Conservation (phyloP, 1,140 invertebrate genomes). For the Carcinoscorpius rotundicauda region DNA sequence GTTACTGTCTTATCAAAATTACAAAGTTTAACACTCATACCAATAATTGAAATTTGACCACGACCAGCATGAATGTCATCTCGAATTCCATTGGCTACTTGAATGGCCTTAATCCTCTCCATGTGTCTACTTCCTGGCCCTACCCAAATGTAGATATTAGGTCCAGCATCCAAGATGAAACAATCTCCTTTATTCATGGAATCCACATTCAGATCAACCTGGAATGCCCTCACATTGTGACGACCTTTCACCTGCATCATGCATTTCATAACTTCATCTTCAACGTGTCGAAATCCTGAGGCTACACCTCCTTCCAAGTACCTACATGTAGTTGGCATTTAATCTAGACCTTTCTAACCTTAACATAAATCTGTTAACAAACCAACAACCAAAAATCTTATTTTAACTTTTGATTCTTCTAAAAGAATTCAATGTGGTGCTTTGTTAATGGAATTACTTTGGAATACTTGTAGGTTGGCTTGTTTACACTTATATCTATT, state of each 20-base stretch:
- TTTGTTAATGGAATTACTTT: too few relatives aligned
- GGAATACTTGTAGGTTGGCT: too few relatives aligned
- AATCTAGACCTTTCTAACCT: too few relatives aligned
- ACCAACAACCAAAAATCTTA: too few relatives aligned
- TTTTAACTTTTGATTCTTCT: too few relatives aligned
- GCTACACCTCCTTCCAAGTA: slow-evolving; percentile 72
- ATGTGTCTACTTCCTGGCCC: slow-evolving; percentile 50
- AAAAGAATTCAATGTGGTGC: too few relatives aligned
- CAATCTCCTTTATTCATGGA: slow-evolving; percentile 84
- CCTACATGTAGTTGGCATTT: slow-evolving; percentile 29
- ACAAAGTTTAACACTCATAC: slow-evolving; percentile 34
- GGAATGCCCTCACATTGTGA: slow-evolving; percentile 58
- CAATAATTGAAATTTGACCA: slow-evolving; percentile 54
- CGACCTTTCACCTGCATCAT: slow-evolving; percentile 84
- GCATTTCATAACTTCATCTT: slow-evolving; percentile 54
- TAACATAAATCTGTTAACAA: too few relatives aligned
- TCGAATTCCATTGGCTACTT: slow-evolving; percentile 62
- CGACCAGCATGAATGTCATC: slow-evolving; percentile 75
- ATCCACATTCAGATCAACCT: slow-evolving; percentile 57
- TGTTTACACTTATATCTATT: too few relatives aligned
- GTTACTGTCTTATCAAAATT: not conserved
- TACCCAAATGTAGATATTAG: slow-evolving; percentile 63
- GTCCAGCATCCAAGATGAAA: slow-evolving; percentile 71
- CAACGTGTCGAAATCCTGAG: slow-evolving; percentile 71
- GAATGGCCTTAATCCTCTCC: slow-evolving; percentile 62